phyloP scores from a whole-genome alignment of 2,797 vertebrate species.

The Sylvilagus floridanus region DNA sequence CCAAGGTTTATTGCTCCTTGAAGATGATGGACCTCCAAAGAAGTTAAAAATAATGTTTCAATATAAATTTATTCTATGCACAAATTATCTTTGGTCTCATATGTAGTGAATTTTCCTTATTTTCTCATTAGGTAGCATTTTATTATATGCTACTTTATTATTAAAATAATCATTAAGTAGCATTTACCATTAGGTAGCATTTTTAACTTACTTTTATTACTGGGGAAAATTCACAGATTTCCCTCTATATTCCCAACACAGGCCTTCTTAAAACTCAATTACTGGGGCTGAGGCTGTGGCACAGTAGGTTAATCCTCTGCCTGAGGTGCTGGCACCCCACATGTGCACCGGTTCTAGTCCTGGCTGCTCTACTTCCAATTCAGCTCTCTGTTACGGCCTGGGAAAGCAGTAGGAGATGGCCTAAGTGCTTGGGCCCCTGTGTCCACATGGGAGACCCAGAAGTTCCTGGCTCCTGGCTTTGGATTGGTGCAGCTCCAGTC shows the following conservation, averaged over 20 bases:
- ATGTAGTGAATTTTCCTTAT: constrained; percentile 45
- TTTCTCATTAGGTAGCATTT: constrained; percentile 56
- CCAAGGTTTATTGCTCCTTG: neutral
- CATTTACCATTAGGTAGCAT: no score
- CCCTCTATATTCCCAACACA: constrained; percentile 52
- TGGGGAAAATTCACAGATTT: constrained; percentile 49
- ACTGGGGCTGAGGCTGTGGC: neutral
- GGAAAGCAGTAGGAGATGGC: no score
- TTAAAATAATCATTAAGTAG: no score
- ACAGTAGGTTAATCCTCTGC: no score
- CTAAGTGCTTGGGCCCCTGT: no score
- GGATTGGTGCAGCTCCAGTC: no score
- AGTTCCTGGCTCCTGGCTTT: no score
- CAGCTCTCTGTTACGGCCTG: no score
- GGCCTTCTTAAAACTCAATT: constrained; percentile 60
- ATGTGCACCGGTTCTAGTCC: no score
- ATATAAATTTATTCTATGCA: constrained; percentile 43
- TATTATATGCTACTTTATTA: neutral
- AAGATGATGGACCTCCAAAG: constrained; percentile 28
- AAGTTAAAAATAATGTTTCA: constrained; percentile 30
- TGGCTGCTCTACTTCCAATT: no score
- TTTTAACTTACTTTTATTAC: constrained; percentile 48
- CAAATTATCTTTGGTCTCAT: constrained; percentile 10
- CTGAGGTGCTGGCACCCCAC: no score
- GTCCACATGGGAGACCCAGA: no score